Percentiles rank a stretch among this genome's conserved stretches.
Evolutionary conservation across 2,797 vertebrate species (phyloP).

Genomic region (Holocentrus rufus): DNA sequence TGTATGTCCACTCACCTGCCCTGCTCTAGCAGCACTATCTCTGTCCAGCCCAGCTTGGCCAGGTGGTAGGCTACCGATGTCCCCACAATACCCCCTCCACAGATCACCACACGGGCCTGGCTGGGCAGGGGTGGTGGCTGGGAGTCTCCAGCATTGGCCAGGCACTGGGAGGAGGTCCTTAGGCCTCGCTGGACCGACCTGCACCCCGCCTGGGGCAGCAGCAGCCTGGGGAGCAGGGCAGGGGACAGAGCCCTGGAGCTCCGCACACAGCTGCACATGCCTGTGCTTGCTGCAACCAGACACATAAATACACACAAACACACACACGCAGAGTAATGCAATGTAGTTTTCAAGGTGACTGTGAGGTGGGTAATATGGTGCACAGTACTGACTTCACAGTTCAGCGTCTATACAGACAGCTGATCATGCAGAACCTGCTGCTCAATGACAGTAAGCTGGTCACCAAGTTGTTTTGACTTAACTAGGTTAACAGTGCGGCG

Average conservation of each 20-base stretch:
- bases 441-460: too few relatives aligned
- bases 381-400: too few relatives aligned
- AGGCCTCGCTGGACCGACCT: slow-evolving; percentile 67
- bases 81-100: slow-evolving; percentile 92
- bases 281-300: slow-evolving; percentile 57
- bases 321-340: not conserved
- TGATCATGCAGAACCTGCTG: too few relatives aligned
- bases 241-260: slow-evolving; percentile 80
- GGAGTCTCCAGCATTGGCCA: slow-evolving; percentile 74
- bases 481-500: too few relatives aligned
- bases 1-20: slow-evolving; percentile 86
- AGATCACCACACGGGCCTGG: slow-evolving; percentile 92
- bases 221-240: slow-evolving; percentile 83
- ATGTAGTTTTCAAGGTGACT: not conserved
- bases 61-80: slow-evolving; percentile 97
- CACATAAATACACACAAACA: slow-evolving; percentile 3
- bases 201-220: slow-evolving; percentile 74
- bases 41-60: slow-evolving; percentile 94
- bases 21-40: slow-evolving; percentile 94
- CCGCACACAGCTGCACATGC: slow-evolving; percentile 82
- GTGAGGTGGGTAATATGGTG: not conserved
- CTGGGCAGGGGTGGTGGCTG: slow-evolving; percentile 81
- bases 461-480: too few relatives aligned
- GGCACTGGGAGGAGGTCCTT: slow-evolving; percentile 59
- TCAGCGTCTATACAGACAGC: too few relatives aligned